These are phyloP conservation scores for Nebria salina DNA, from an alignment of 2,888 invertebrate genomes.

Conservation along the genomic window DNA sequence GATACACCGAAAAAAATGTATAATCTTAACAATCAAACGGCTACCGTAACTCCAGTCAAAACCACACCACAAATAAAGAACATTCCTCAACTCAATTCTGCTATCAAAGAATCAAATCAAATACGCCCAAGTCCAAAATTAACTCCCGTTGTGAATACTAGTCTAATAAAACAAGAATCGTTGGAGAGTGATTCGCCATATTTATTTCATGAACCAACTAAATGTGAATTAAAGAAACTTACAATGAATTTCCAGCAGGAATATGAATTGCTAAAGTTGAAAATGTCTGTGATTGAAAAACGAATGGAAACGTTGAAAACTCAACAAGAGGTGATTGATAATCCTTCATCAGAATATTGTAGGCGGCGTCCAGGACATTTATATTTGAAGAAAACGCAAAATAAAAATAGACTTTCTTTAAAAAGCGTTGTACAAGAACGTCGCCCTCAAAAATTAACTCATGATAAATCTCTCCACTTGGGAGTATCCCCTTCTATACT, in stretches of 20 bases:
- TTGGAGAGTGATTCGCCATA: constrained; percentile 23
- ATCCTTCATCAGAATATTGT: constrained; percentile 48
- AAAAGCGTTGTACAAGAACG: constrained; percentile 47
- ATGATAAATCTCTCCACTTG: constrained; percentile 17
- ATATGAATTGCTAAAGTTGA: constrained; percentile 51
- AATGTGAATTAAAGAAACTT: constrained; percentile 49
- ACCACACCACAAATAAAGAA: neutral
- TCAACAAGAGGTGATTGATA: constrained; percentile 50
- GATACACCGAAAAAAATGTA: constrained; percentile 37
- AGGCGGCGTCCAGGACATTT: constrained; percentile 53
- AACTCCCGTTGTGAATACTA: constrained; percentile 2
- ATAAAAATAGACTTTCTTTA: constrained; percentile 49
- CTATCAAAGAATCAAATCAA: constrained; percentile 25
- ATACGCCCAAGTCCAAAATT: neutral
- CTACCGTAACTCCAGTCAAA: neutral
- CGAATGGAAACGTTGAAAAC: constrained; percentile 49
- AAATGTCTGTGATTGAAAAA: constrained; percentile 54
- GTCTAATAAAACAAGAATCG: constrained; percentile 13
- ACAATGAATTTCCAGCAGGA: constrained; percentile 45
- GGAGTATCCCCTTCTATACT: constrained; percentile 47
- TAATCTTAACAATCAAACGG: constrained; percentile 10
- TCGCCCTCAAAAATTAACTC: constrained; percentile 20
- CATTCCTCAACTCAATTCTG: constrained; percentile 9
- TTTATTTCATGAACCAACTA: constrained; percentile 33
- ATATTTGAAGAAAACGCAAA: constrained; percentile 51